Evolutionary conservation across 2,113 vertebrate species (phyloP).

Genomic region (Rhinogobius similis): DNA sequence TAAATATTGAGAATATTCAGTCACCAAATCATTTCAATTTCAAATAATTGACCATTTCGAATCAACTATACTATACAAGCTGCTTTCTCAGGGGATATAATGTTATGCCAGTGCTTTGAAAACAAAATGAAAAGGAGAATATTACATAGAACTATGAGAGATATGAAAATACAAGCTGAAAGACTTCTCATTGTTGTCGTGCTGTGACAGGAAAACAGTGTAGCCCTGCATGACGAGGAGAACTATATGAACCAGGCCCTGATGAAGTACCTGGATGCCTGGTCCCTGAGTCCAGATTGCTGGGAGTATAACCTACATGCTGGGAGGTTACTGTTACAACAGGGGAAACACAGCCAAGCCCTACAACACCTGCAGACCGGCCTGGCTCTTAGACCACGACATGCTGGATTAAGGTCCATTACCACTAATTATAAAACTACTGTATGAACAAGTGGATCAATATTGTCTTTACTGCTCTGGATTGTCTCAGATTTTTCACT

Average conservation of each 20-base stretch:
- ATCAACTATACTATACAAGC: neutral
- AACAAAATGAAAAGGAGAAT: neutral
- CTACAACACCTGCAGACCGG: slow-evolving; percentile 68
- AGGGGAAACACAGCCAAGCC: slow-evolving; percentile 57
- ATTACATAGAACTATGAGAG: neutral
- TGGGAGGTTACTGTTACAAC: slow-evolving; percentile 65
- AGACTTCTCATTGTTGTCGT: neutral
- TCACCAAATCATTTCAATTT: too few species aligned
- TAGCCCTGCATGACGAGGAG: slow-evolving; percentile 49
- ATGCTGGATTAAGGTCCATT: slow-evolving; percentile 58
- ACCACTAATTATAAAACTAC: neutral
- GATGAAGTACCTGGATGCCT: slow-evolving; percentile 76
- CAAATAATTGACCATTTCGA: too few species aligned
- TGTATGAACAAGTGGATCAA: neutral
- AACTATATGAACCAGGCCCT: slow-evolving; percentile 56
- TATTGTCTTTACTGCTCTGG: neutral
- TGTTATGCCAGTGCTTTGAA: neutral
- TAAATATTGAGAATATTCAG: too few species aligned
- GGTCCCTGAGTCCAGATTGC: slow-evolving; percentile 65
- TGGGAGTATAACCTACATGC: slow-evolving; percentile 72
- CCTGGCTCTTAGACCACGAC: slow-evolving; percentile 57
- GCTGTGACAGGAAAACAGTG: slow-evolving; percentile 44
- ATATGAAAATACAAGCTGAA: neutral
- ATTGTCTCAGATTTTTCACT: slow-evolving; percentile 67
- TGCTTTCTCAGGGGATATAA: neutral